Evolutionary conservation across 2,888 invertebrate species (phyloP), one percentile per base, ranked within the genome.

Genomic region (Mythimna albipuncta): DNA sequence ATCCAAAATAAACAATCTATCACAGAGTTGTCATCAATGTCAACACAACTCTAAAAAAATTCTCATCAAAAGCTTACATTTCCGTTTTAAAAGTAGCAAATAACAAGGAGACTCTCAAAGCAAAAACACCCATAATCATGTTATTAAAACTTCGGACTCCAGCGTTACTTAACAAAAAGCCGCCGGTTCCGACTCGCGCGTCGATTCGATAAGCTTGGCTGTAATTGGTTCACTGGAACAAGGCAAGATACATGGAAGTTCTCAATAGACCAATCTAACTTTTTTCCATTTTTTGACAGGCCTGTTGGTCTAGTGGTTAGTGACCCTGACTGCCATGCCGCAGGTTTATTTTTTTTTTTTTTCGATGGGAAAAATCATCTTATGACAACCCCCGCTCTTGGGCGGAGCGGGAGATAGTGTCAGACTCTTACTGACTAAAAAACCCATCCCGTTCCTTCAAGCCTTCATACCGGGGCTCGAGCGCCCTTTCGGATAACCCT

Each of bases 81-180:
- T 76, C 64, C 50, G 21, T 79, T 62, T 66, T 32, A 35, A 57
- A 82, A 72, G 63, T 71, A n/a, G 10, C 50, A 16, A 72, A 64
- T 57, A 79, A 57, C 63, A 64, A 75, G 83, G 32, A 44, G 19
- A 54, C 61, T 66, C n/a, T 55, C 64, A 69, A 72, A 58, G 52
- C 19, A 58, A 71, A 47, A 73, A 69, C 69, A 69, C 35, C 44
- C 10, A 9, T 69, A 71, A 73, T 75, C 57, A 71, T 64, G 57
- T 78, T 83, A 76, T 78, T 73, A 72, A 75, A 85, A 85, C 61
- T 84, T 81, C 7, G 47, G 47, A 57, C 58, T 74, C 44, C 6
- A 57, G 50, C 13, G 13, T 62, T 69, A 52, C 54, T 21, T 57
- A 55, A 44, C 32, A 71, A 75, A 75, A 79, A 72, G 54, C 61